phyloP scores from a whole-genome alignment of 2,113 vertebrate genomes.

The Calonectris borealis region DNA sequence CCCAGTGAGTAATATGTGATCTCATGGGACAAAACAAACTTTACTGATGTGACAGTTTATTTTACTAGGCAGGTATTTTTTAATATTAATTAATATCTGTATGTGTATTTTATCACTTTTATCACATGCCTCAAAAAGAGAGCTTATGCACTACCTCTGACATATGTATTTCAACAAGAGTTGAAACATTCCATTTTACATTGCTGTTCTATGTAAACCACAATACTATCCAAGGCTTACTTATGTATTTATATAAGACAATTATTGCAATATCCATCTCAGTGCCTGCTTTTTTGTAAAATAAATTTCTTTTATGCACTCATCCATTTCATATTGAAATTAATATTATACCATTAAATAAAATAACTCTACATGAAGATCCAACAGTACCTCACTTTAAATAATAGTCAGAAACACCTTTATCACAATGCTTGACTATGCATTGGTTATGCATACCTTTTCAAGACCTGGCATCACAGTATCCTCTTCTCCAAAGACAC shows the following conservation, averaged over 20 bases:
- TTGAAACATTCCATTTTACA: neutral
- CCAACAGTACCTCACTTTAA: neutral
- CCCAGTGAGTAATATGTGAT: neutral
- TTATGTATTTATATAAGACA: neutral
- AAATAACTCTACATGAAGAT: neutral
- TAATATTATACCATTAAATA: neutral
- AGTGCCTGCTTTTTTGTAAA: neutral
- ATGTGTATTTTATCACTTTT: neutral
- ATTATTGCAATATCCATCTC: neutral
- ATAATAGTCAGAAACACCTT: neutral
- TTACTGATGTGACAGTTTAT: neutral
- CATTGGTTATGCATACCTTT: slow-evolving; percentile 73
- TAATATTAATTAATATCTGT: neutral
- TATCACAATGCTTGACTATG: neutral
- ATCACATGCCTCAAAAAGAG: neutral
- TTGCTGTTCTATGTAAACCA: neutral
- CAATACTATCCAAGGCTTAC: neutral
- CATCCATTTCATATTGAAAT: neutral
- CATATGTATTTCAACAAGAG: neutral
- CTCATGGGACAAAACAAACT: neutral
- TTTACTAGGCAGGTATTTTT: neutral
- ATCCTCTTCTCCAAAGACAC: slow-evolving; percentile 89
- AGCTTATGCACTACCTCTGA: neutral
- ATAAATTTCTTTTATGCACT: neutral
- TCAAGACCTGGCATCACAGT: slow-evolving; percentile 79